Conservation (phyloP, 1,140 invertebrate genomes). For the Apolygus lucorum region DNA sequence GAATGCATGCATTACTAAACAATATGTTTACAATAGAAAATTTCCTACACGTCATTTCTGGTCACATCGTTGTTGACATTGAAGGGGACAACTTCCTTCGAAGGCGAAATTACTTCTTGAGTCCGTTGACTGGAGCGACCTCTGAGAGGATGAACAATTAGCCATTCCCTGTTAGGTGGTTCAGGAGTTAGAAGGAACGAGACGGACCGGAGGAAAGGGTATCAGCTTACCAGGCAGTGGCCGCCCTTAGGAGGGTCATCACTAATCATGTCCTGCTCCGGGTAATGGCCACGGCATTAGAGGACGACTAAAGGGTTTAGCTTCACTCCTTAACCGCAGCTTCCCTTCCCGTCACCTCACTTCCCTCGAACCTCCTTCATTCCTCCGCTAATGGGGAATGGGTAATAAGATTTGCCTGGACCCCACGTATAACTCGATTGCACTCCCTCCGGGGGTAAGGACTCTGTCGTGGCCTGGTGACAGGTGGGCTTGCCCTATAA, state of each 20-base stretch:
- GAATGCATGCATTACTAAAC: background rate
- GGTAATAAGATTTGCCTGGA: conserved; percentile 13
- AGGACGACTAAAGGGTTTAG: conserved; percentile 12
- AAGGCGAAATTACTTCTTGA: background rate
- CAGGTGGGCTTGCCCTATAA: conserved; percentile 9
- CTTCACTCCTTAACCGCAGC: conserved; percentile 14
- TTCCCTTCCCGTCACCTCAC: background rate
- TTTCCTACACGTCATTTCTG: too few relatives aligned
- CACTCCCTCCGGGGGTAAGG: background rate
- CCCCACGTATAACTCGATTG: conserved; percentile 12
- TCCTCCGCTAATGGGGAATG: conserved; percentile 9
- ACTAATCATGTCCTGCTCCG: conserved; percentile 15
- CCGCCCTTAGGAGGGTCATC: background rate
- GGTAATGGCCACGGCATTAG: conserved; percentile 12
- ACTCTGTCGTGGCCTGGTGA: conserved; percentile 8
- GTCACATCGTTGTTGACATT: too few relatives aligned
- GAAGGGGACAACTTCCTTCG: too few relatives aligned
- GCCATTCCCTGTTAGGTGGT: background rate
- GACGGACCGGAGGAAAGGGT: background rate
- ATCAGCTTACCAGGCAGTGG: background rate
- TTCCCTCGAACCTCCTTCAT: background rate
- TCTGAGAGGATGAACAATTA: background rate
- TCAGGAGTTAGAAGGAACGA: background rate
- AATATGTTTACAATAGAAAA: too few relatives aligned
- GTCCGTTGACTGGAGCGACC: background rate